Evolutionary conservation across 2,888 invertebrate genomes (phyloP), one percentile per base, ranked within the genome.

Genomic region (Archaeoteleia sp.): DNA sequence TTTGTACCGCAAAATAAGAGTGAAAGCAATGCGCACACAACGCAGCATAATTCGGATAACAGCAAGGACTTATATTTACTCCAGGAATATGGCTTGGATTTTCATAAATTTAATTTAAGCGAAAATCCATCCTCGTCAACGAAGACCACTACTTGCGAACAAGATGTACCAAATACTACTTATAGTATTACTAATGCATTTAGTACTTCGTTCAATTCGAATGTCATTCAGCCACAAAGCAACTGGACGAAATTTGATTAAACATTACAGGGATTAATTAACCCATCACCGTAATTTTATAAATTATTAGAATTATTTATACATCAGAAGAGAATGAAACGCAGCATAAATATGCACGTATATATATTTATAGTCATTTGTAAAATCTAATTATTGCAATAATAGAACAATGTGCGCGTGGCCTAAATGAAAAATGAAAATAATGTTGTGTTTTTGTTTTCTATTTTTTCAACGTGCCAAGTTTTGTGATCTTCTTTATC

Each of bases 61-160:
- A 74, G 84, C 35, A 86, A 87, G 61, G 92, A 92, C 77, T 88
- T 90, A 77, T 92, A 91, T 78, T 87, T 93, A 53, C 87, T 93
- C 69, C 90, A 91, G 76, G 92, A 93, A 76, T 93, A 93, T 77
- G 93, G 93, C 49, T 86, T 93, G 72, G 91, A 92, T 84, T 92
- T 92, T 80, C 87, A 89, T 72, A 89, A 88, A 68, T 86, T 87
- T 67, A 85, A 76, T 67, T 77, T 86, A 48, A 82, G 82, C 23
- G 84, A 85, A 45, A 81, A 80, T 20, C 46, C 75, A 9, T 57
- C n/a, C 58, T 39, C 67, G 5, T 35, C 67, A 49, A 78, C 71
- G 40, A 75, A 67, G 40, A 57, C 70, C 14, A 43, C 71, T 2
- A 60, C 71, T 3, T 71, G 68, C 27, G 76, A 76, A 61, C 72